A percentile compares a stretch with the other conserved stretches of the same genome.
These are phyloP conservation scores for Zelleria hepariella DNA, from an alignment of 2,888 invertebrate genomes.

Conservation along the genomic window DNA sequence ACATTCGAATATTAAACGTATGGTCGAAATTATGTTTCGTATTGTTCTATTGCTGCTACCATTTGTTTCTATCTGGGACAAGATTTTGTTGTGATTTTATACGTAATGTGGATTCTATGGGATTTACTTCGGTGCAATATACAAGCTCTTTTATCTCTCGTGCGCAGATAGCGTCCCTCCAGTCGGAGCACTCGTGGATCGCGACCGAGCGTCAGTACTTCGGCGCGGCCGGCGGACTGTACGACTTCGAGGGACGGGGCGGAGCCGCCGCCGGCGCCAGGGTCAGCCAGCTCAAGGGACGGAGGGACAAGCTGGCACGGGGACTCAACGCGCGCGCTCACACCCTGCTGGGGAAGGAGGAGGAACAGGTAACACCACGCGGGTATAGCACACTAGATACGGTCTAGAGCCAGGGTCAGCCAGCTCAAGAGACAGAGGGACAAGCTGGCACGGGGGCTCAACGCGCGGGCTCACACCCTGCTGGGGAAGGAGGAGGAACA, in stretches of 20 bases:
- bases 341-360: constrained; percentile 87
- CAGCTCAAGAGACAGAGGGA: constrained; percentile 74
- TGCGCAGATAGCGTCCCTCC: constrained; percentile 45
- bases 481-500: constrained; percentile 89
- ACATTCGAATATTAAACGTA: too few species aligned
- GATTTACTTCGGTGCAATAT: too few species aligned
- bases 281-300: constrained; percentile 70
- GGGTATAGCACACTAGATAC: too few species aligned
- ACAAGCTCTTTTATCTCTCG: too few species aligned
- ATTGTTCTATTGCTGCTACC: too few species aligned
- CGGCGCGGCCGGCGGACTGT: constrained; percentile 78
- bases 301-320: constrained; percentile 76
- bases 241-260: constrained; percentile 76
- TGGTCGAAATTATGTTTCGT: too few species aligned
- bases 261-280: constrained; percentile 70
- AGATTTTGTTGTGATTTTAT: too few species aligned
- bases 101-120: too few species aligned
- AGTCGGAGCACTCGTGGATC: constrained; percentile 81
- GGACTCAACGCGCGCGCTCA: constrained; percentile 89
- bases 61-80: too few species aligned
- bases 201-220: constrained; percentile 82
- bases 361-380: constrained; percentile 75
- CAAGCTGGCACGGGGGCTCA: constrained; percentile 80
- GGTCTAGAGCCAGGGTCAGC: constrained; percentile 64
- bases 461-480: constrained; percentile 88